Base-by-base conservation (phyloP, 2,888 invertebrate species). In the Ormia ochracea region DNA sequence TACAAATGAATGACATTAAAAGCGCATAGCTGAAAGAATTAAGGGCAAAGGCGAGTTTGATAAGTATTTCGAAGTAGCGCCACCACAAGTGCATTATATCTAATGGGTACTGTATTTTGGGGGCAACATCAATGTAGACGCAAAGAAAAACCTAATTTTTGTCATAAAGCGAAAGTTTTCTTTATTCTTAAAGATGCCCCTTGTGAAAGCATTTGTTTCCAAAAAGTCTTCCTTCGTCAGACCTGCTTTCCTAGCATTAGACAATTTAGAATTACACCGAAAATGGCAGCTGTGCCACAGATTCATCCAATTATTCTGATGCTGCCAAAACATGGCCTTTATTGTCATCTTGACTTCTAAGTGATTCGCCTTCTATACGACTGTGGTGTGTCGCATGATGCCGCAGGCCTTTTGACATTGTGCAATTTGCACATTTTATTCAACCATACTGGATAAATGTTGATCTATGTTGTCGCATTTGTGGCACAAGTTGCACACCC, bases 381-480 rank as follows among this genome's bases (percentile, higher is more conserved):
- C 69, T 69, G 66, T 66, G 70, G 61, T 26, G 31, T 75, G 50
- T 76, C 61, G 63, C 52, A 65, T 41, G 61, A 63, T 68, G 76
- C 75, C 79, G 56, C 56, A 14, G 76, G 75, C 68, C 45, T 80
- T n/a, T 72, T 80, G 80, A 76, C 80, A 80, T 80, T 80, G 68
- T 70, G 33, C 76, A 72, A 76, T 80, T 72, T 72, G 76, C 80
- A 76, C 72, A 80, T 72, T 80, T 80, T 72, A 74, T 63, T 69
- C 65, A 72, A 78, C 72, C 52, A 73, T 56, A 31, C 66, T 72
- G 73, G 48, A 73, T 73, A 78, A 73, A 73, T 79, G 79, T 75
- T 75, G 74, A 45, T 70, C 69, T 65, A 58, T 69, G 59, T 66
- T 70, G 79, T 79, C 70, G 70, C 78, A 73, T 78, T 74, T 79